phyloP scores from a whole-genome alignment of 1,140 invertebrate species.

The Papilio dardanus region DNA sequence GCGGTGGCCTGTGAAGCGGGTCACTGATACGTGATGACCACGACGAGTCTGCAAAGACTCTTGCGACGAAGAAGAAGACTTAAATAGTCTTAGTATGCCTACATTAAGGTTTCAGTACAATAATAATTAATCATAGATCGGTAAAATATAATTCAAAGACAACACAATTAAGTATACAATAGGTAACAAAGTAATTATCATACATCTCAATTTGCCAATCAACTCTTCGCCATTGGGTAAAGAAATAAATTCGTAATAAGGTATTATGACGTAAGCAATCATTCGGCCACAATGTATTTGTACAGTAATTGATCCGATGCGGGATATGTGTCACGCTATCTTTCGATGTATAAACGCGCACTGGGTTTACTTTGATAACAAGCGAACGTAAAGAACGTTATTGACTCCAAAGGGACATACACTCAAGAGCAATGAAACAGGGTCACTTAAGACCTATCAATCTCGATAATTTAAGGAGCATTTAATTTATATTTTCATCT shows the following conservation, averaged over 20 bases:
- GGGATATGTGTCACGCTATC: conserved; percentile 4
- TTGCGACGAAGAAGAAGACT: no score
- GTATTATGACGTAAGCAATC: not conserved
- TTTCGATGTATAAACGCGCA: conserved; percentile 12
- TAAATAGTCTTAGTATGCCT: no score
- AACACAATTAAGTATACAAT: not conserved
- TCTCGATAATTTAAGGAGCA: no score
- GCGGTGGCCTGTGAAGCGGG: no score
- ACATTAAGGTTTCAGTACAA: no score
- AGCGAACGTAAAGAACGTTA: not conserved
- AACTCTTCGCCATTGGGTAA: not conserved
- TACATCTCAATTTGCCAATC: not conserved
- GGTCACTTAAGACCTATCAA: no score
- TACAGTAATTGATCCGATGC: conserved; percentile 13
- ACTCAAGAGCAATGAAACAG: no score
- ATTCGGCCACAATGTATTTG: conserved; percentile 15
- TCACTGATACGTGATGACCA: no score
- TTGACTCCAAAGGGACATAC: not conserved
- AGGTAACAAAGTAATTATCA: not conserved
- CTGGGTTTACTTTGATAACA: not conserved
- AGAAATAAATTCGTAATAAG: conserved; percentile 4
- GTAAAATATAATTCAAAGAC: not conserved
- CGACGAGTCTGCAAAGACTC: no score
- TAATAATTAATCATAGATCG: no score
- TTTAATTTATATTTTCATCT: no score